Evolutionary conservation across 2,888 invertebrate genomes (phyloP), one percentile per base, ranked within the genome.

Genomic region (Caenorhabditis panamensis): DNA sequence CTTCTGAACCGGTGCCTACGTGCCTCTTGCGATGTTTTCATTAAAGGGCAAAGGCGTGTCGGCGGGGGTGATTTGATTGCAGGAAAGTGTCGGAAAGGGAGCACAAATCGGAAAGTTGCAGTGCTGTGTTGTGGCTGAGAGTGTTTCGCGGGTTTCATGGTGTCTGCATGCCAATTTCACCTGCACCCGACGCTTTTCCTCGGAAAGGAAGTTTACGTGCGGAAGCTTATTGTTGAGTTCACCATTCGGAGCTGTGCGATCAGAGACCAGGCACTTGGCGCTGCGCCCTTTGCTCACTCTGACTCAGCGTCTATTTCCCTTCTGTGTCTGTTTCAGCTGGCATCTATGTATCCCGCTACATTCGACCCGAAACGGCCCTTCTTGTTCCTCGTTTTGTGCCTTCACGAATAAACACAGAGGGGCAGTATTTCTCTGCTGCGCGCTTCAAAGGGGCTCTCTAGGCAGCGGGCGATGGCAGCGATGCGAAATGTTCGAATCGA

Each of bases 401-500:
- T 31, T 31, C 58, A 22, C 41, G 49, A 64, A 66, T 73, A 73
- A 73, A 73, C 73, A 73, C 47, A 59, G 28, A 28, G 36, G n/a
- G n/a, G n/a, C n/a, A 37, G 53, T 49, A n/a, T 58, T 56, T 73
- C 59, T 66, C 64, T 49, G 8, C 37, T 28, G 71, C 44, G 49
- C 53, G 56, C 51, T 64, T 51, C 64, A 41, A 66, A 64, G n/a
- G 49, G 66, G 73, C 72, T 73, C 72, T 64, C 47, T 31, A 31
- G 5, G 6, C 62, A 47, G 24, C 22, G n/a, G 18, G 24, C 3
- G 64, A 6, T 24, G 31, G 56, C 44, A 54, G 54, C 62, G 51
- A 44, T 28, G 56, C 47, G 31, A 64, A 66, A 66, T 73, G 73
- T 73, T 73, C 59, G 73, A 73, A 73, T 66, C 58, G 59, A 73